These are phyloP conservation scores for Syritta pipiens DNA, from an alignment of 2,888 invertebrate species.

Conservation along the genomic window DNA sequence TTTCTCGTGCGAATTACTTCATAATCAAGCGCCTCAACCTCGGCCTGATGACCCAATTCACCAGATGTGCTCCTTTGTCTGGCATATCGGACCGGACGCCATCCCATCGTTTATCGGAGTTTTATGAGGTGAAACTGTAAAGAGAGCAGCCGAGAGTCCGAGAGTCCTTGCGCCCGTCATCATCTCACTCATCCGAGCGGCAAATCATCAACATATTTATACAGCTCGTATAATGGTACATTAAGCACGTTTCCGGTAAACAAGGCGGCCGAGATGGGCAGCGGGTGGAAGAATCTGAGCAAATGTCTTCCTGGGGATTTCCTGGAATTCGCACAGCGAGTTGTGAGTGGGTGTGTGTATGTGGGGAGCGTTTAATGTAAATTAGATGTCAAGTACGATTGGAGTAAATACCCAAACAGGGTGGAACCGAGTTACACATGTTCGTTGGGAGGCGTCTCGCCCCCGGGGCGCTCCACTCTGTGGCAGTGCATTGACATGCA, in stretches of 20 bases:
- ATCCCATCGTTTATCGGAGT: slow-evolving; percentile 37
- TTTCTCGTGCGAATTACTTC: slow-evolving; percentile 22
- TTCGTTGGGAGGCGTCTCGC: slow-evolving; percentile 30
- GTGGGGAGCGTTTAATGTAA: slow-evolving; percentile 60
- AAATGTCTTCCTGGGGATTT: slow-evolving; percentile 60
- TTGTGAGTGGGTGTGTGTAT: background rate
- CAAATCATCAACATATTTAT: slow-evolving; percentile 69
- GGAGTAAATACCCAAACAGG: slow-evolving; percentile 58
- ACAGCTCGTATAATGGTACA: slow-evolving; percentile 66
- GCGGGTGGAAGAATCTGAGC: slow-evolving; percentile 29
- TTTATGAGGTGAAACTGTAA: slow-evolving; percentile 57
- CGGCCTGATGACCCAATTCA: slow-evolving; percentile 23
- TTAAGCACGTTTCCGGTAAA: slow-evolving; percentile 69
- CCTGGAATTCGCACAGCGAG: slow-evolving; percentile 56
- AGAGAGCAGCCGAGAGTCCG: background rate
- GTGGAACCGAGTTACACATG: slow-evolving; percentile 49
- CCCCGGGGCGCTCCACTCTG: background rate
- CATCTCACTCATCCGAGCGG: slow-evolving; percentile 51
- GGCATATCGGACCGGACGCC: background rate
- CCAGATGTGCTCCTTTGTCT: slow-evolving; percentile 18
- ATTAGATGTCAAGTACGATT: slow-evolving; percentile 68
- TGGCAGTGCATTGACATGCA: slow-evolving; percentile 55
- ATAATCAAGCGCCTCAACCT: slow-evolving; percentile 13
- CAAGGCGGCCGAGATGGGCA: slow-evolving; percentile 15
- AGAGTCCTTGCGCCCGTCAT: slow-evolving; percentile 28